phyloP scores from a whole-genome alignment of 2,888 invertebrate species.

The Steinernema scapterisci region DNA sequence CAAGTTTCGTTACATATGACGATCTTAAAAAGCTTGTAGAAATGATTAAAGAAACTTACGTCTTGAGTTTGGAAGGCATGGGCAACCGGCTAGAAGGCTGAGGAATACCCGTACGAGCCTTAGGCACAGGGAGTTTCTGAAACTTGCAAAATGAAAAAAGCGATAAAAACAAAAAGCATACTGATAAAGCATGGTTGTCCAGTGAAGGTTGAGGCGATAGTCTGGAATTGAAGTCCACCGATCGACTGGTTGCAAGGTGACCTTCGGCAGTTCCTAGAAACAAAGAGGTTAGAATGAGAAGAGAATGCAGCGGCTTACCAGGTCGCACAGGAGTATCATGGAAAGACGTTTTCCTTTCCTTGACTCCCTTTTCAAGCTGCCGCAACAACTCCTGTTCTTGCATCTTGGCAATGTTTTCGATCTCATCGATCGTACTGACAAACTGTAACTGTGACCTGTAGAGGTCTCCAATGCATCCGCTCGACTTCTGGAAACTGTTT shows the following conservation, averaged over 20 bases:
- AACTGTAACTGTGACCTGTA: slow-evolving; percentile 27
- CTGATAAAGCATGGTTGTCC: background rate
- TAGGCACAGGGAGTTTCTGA: slow-evolving; percentile 2
- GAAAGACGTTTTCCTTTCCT: slow-evolving; percentile 11
- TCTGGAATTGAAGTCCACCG: slow-evolving; percentile 6
- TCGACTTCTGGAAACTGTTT: background rate
- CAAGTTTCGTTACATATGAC: background rate
- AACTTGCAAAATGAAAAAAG: background rate
- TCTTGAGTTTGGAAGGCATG: background rate
- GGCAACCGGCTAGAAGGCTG: background rate
- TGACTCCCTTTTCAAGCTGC: background rate
- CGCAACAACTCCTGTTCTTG: slow-evolving; percentile 4
- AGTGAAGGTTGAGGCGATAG: slow-evolving; percentile 7
- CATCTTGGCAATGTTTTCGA: slow-evolving; percentile 11
- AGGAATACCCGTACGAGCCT: slow-evolving; percentile 1
- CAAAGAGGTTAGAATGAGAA: too few species aligned
- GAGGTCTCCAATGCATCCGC: slow-evolving; percentile 2
- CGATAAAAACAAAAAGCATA: background rate
- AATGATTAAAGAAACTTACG: background rate
- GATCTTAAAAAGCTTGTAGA: background rate
- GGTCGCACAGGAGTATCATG: slow-evolving; percentile 12
- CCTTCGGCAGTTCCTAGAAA: slow-evolving; percentile 11
- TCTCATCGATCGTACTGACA: slow-evolving; percentile 9
- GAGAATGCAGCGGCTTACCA: background rate
- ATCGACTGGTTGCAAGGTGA: background rate